Evolutionary conservation across 1,140 invertebrate genomes (phyloP), one percentile per base, ranked within the genome.

Genomic region (Brachionus rubens): DNA sequence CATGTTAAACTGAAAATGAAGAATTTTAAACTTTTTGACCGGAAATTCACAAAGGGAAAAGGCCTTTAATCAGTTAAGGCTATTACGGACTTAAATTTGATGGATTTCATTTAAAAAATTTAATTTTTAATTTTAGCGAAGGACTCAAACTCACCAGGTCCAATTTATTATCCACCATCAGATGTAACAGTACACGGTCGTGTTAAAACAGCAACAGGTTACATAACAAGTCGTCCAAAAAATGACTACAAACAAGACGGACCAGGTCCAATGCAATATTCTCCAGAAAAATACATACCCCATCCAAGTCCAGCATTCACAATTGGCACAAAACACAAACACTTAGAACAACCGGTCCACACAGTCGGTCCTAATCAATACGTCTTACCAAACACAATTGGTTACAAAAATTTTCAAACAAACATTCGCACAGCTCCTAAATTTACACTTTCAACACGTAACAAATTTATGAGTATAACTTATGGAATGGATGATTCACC

Each of bases 391-490:
- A 40, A 36, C 16, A 48, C 46, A 46, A 72, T 72, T 14, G 68
- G 68, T 9, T 6, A 72, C 9, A 48, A 12, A 9, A 72, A 41
- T 72, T 40, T 72, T 12, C 16, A 50, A 54, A 26, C 68, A 2
- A 47, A 21, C 14, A 54, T 54, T 28, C 21, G 30, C 48, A 72
- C 7, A 12, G 46, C 68, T 6, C 68, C 68, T 1, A 33, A 72
- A 46, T 48, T 21, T 40, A 26, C 43, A 19, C 10, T 72, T 0
- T 48, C 68, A 50, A 10, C 19, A 21, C 19, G 68, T 33, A 72
- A 33, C 14, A 72, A 72, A 50, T 72, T 72, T 54, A 72, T 72
- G 68, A 72, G 68, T 40, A 72, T 54, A 28, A 72, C 68, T 19
- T 72, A 72, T 54, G 68, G 68, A 36, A 72, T 72, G 68, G 68